Base-by-base conservation (phyloP, 2,113 vertebrate species). In the Microcebus ravelobensis region DNA sequence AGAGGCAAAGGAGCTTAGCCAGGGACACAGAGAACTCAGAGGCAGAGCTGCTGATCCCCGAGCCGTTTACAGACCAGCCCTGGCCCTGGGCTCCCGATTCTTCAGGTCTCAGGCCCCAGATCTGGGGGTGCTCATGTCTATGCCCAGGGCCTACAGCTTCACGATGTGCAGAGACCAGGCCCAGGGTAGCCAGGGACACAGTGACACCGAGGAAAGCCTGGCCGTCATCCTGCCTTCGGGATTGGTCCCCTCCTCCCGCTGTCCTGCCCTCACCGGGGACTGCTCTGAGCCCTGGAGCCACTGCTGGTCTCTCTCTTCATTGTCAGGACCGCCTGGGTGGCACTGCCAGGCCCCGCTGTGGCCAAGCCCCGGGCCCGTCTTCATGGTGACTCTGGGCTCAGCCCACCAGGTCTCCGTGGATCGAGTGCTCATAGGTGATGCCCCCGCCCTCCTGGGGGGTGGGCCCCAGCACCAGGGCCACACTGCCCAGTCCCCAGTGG, bases 351-450 rank as follows among this genome's bases (percentile, higher is more conserved):
- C 25, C 84, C 29, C 3, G 0, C 8, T 3, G 10, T 10, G 52
- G 29, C n/a, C 21, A 36, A 34, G 31, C 55, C 57, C 55, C 36
- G 1, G 48, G 25, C 68, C 45, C 48, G 3, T 12, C 27, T 86
- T 42, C 50, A 1, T 4, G 55, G 80, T 79, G 68, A 57, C 48
- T 45, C 42, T 65, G 85, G 52, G n/a, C 61, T 61, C 55, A 36
- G 70, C 39, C 84, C 39, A 3, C 70, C 68, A 68, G 45, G 63
- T 52, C 39, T 27, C 39, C 18, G 6, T 31, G 87, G n/a, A 18
- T 63, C 27, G 0, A 18, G 6, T 25, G 29, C n/a, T 50, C n/a
- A 0, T 34, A 45, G 81, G 50, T 0, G 0, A 10, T 7, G 15
- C 63, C 82, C 36, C 73, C 5, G 0, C 27, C 55, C 61, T 57